These are phyloP conservation scores for Amblyornis subalaris DNA, from an alignment of 2,113 vertebrate genomes.

Conservation along the genomic window DNA sequence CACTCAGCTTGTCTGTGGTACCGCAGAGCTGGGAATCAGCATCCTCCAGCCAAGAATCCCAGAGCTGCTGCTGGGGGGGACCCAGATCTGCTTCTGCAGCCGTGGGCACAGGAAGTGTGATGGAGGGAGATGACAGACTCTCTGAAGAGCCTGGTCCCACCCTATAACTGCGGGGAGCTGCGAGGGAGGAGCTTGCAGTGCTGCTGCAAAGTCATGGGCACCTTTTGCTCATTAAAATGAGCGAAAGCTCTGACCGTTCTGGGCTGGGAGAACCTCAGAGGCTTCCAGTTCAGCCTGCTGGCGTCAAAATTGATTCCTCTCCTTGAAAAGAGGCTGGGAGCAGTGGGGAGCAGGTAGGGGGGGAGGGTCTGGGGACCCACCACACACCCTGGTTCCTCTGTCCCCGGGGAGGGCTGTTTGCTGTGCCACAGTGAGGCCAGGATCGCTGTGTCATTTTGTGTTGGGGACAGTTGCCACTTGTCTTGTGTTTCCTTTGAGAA, in stretches of 20 bases:
- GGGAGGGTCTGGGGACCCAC: accelerated
- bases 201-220: not conserved
- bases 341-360: not conserved
- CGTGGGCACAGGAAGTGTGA: not conserved
- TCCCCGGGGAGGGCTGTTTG: not conserved
- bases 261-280: not conserved
- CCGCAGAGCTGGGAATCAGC: not conserved
- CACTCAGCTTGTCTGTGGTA: accelerated
- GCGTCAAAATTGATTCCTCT: not conserved
- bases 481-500: not conserved
- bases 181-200: accelerated
- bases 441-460: not conserved
- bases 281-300: not conserved
- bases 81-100: not conserved
- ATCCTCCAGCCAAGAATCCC: not conserved
- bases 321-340: not conserved
- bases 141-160: not conserved
- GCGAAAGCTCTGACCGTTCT: not conserved
- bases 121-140: not conserved
- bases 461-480: not conserved
- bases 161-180: not conserved
- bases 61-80: not conserved
- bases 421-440: accelerated
- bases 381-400: accelerated
- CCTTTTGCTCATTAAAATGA: accelerated